These are phyloP conservation scores for Discoglossus pictus DNA, from an alignment of 2,797 vertebrate genomes.

Conservation along the genomic window DNA sequence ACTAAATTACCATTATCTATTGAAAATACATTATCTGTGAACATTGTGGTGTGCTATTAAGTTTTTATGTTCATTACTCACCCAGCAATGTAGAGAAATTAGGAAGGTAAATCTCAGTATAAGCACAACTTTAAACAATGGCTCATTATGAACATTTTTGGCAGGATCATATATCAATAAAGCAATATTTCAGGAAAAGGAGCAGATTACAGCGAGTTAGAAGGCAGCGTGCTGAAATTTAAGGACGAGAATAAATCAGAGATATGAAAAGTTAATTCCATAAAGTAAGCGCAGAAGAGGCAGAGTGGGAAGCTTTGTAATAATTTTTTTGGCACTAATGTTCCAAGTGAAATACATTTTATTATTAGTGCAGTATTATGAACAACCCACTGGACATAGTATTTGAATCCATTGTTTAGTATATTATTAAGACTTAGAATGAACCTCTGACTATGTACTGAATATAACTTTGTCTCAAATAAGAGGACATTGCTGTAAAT, in stretches of 20 bases:
- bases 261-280: conserved; percentile 14
- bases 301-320: not conserved
- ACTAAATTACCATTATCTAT: too few species aligned
- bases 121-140: conserved; percentile 16
- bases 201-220: conserved; percentile 17
- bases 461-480: too few species aligned
- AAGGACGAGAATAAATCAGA: conserved; percentile 15
- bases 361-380: not conserved
- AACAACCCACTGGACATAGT: not conserved
- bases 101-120: conserved; percentile 13
- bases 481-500: too few species aligned
- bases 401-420: not conserved
- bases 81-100: conserved; percentile 16
- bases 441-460: too few species aligned
- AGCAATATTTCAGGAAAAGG: conserved; percentile 11
- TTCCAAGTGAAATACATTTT: conserved; percentile 1
- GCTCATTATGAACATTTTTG: conserved; percentile 15
- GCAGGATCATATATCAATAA: conserved; percentile 9
- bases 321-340: conserved; percentile 16
- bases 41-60: too few species aligned
- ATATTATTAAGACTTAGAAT: too few species aligned
- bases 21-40: too few species aligned
- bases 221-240: not conserved
- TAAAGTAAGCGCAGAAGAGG: conserved; percentile 16
- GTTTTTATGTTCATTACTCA: not conserved